Conservation (phyloP, 2,113 vertebrate species). For the Mungos mungo region DNA sequence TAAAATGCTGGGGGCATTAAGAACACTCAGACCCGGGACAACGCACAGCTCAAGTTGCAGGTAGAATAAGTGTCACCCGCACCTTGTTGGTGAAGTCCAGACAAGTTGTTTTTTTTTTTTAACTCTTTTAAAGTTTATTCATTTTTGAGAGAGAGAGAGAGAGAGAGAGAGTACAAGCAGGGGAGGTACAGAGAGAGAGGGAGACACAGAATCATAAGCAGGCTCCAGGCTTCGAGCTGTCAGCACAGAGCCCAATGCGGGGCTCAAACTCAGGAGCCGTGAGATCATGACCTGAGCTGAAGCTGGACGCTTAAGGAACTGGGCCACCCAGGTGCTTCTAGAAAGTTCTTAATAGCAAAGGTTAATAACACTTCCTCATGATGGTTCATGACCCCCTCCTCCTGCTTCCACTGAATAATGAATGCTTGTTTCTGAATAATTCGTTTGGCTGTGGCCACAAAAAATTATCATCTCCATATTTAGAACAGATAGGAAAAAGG, state of each 20-base stretch:
- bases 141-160: too few species aligned
- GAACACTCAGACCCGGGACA: slow-evolving; percentile 70
- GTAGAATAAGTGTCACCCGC: slow-evolving; percentile 71
- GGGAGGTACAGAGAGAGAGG: too few species aligned
- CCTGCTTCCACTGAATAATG: slow-evolving; percentile 64
- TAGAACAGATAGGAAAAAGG: slow-evolving; percentile 27
- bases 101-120: slow-evolving; percentile 56
- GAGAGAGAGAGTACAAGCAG: too few species aligned
- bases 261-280: too few species aligned
- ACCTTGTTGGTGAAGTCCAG: slow-evolving; percentile 71
- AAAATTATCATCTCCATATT: slow-evolving; percentile 24
- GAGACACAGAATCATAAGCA: too few species aligned
- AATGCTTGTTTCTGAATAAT: slow-evolving; percentile 42
- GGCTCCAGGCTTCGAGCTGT: too few species aligned
- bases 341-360: slow-evolving; percentile 69
- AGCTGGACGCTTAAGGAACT: too few species aligned
- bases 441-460: slow-evolving; percentile 47
- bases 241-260: too few species aligned
- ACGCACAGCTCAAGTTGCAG: slow-evolving; percentile 79
- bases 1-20: slow-evolving; percentile 74
- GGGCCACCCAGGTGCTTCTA: too few species aligned
- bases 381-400: slow-evolving; percentile 30
- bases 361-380: slow-evolving; percentile 74
- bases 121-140: too few species aligned
- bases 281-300: too few species aligned